Evolutionary conservation across 2,888 invertebrate genomes (phyloP).

Genomic region (Urechis unicinctus): DNA sequence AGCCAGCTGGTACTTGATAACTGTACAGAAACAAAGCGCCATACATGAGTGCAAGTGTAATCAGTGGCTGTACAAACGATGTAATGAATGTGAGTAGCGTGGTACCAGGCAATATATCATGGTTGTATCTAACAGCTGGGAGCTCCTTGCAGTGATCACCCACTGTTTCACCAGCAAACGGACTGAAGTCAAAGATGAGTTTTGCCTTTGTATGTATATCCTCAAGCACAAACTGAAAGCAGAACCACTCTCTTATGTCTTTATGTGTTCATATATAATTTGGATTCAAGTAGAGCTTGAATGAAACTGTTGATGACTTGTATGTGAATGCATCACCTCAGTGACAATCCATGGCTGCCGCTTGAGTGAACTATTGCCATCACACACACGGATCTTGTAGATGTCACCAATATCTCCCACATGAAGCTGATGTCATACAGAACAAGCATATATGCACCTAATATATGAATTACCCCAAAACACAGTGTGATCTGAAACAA

Average conservation of each 20-base stretch:
- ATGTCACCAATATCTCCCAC: conserved; percentile 30
- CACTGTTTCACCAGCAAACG: conserved; percentile 36
- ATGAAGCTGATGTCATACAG: conserved; percentile 2
- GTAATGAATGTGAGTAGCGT: background rate
- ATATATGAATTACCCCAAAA: background rate
- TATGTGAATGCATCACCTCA: background rate
- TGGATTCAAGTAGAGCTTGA: no score
- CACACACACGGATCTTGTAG: conserved; percentile 34
- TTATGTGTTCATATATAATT: no score
- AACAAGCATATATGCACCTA: no score
- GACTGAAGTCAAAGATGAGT: conserved; percentile 34
- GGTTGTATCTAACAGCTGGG: conserved; percentile 32
- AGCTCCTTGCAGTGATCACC: conserved; percentile 39
- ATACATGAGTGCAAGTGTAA: no score
- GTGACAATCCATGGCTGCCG: conserved; percentile 1
- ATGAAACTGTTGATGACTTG: no score
- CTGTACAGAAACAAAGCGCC: conserved; percentile 10
- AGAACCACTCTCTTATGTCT: background rate
- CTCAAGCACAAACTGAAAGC: conserved; percentile 18
- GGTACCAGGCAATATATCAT: conserved; percentile 35
- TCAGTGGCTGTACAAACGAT: no score
- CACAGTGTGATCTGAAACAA: no score
- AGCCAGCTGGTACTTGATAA: conserved; percentile 31
- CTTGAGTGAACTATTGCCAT: background rate
- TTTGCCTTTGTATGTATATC: conserved; percentile 33